Evolutionary conservation across 1,140 invertebrate species (phyloP), one percentile per base, ranked within the genome.

Genomic region (Araneus ventricosus): DNA sequence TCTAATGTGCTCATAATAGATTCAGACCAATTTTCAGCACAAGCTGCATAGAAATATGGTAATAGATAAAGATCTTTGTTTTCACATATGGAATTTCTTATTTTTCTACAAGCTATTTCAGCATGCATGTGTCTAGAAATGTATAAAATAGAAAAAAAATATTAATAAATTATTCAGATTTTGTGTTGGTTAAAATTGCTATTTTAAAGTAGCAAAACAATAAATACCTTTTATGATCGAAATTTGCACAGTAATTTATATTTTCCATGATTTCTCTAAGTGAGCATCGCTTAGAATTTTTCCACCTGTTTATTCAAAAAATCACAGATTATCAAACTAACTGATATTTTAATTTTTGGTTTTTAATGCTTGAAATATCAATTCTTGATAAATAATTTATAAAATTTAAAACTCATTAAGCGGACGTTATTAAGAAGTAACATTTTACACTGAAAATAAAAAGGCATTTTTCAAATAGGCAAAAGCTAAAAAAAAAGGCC

Each of bases 1-100:
- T 96, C 95, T n/a, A 96, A 94, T 39, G 94, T 94, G 20, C 93
- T 75, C 10, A 96, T 93, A n/a, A 96, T 89, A 34, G 79, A 39
- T 4, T 94, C 4, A 14, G 24, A 30, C 91, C 93, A 94, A 24
- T 88, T 87, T 84, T 95, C 94, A 59, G 57, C 37, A 61, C 57
- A 85, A 17, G 94, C 39, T 8, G 93, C 45, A 90, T 61, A 57
- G 27, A 93, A 93, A 88, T 94, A 94, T 0, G 90, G 88, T 10
- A 94, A 37, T 34, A 92, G 59, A 45, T 93, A 63, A 27, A 84
- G n/a, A 75, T 94, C 82, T 34, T 85, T n/a, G n/a, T 93, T 86
- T 22, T 92, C 30, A 10, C 17, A n/a, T 7, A 94, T 80, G 1
- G 45, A 37, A 10, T 61, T 90, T 20, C 30, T 63, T 63, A 91